Evolutionary conservation across 2,113 vertebrate species (phyloP).

Genomic region (Electrona antarctica): DNA sequence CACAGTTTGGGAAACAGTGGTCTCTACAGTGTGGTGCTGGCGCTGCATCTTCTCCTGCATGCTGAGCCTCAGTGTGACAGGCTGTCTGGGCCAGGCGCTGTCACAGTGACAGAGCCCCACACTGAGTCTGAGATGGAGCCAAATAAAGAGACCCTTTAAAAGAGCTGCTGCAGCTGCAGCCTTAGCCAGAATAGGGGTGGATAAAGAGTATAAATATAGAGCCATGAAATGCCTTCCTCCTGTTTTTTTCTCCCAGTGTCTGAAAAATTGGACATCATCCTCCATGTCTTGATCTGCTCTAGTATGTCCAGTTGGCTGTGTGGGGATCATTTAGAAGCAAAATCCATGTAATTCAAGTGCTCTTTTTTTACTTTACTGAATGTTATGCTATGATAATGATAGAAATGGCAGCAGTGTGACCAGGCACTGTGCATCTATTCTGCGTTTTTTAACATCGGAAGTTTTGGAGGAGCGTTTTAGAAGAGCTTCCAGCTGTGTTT

Average conservation of each 20-base stretch:
- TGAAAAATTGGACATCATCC: constrained; percentile 27
- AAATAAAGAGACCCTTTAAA: constrained; percentile 74
- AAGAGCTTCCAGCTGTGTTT: too few species aligned
- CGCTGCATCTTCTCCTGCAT: constrained; percentile 47
- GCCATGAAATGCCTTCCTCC: constrained; percentile 38
- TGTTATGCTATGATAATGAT: too few species aligned
- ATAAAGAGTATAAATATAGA: constrained; percentile 69
- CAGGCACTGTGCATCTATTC: too few species aligned
- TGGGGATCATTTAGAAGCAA: background rate
- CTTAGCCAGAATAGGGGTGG: constrained; percentile 38
- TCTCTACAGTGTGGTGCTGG: constrained; percentile 24
- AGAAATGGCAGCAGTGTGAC: too few species aligned
- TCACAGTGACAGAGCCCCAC: constrained; percentile 66
- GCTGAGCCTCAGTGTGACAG: constrained; percentile 55
- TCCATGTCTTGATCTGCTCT: constrained; percentile 15
- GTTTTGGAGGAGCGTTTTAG: too few species aligned
- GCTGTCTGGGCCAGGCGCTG: constrained; percentile 51
- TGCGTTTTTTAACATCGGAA: too few species aligned
- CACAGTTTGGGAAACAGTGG: background rate
- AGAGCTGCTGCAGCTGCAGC: constrained; percentile 68
- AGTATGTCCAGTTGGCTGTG: constrained; percentile 7
- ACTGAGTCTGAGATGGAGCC: constrained; percentile 65
- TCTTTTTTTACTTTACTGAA: background rate
- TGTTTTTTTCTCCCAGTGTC: constrained; percentile 14
- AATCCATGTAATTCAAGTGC: constrained; percentile 6